These are phyloP conservation scores for Platalea minor DNA, from an alignment of 2,797 vertebrate genomes.

Conservation along the genomic window DNA sequence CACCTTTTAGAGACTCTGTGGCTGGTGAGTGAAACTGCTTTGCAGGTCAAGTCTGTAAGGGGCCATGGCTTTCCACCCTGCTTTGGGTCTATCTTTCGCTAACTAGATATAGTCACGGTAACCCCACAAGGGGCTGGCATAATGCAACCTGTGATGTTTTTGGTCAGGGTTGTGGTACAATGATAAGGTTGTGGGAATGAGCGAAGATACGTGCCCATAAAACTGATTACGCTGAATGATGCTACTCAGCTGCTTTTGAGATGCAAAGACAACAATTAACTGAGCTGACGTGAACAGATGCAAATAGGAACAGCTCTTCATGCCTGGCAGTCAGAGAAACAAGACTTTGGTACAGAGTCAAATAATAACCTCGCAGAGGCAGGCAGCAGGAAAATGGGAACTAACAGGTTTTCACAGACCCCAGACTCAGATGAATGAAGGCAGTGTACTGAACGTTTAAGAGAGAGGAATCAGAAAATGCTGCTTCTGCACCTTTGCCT, in stretches of 20 bases:
- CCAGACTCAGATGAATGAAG: neutral
- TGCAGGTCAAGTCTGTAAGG: neutral
- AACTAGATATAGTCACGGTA: neutral
- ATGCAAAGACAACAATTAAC: conserved; percentile 28
- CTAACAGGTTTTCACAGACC: neutral
- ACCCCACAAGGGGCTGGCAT: neutral
- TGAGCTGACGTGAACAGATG: neutral
- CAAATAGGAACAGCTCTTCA: neutral
- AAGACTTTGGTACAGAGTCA: neutral
- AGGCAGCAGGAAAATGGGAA: neutral
- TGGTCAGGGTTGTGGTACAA: fast-evolving
- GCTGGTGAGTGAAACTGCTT: neutral
- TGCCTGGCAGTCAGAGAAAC: neutral
- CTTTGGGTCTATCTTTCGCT: neutral
- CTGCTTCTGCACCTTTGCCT: neutral
- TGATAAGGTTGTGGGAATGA: neutral
- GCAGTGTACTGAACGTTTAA: neutral
- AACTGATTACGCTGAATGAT: neutral
- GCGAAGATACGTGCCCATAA: neutral
- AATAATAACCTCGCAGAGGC: neutral
- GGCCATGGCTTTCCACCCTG: neutral
- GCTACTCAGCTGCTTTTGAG: conserved; percentile 5
- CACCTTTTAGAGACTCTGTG: neutral
- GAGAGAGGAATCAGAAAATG: neutral
- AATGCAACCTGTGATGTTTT: neutral